Percentiles rank a stretch among this genome's conserved stretches.
Conservation (phyloP, 2,888 invertebrate genomes). For the Drosophila pegasa region DNA sequence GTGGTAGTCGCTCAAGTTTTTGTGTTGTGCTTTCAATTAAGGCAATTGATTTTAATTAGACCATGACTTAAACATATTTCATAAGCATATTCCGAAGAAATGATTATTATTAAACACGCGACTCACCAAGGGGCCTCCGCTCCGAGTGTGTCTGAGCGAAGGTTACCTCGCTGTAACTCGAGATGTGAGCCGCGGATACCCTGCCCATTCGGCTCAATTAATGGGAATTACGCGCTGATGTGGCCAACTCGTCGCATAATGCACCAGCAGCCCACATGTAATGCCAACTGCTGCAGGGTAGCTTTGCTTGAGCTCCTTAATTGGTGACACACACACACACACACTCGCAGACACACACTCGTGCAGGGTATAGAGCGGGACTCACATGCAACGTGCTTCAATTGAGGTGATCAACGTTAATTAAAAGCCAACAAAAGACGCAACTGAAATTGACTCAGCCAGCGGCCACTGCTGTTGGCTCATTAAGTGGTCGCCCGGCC, state of each 20-base stretch:
- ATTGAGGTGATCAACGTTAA: slow-evolving; percentile 84
- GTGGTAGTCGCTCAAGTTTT: slow-evolving; percentile 39
- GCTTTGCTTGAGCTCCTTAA: slow-evolving; percentile 65
- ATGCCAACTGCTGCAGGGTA: slow-evolving; percentile 71
- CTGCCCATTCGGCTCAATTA: slow-evolving; percentile 70
- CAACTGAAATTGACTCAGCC: slow-evolving; percentile 44
- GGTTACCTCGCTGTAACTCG: slow-evolving; percentile 70
- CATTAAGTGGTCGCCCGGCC: slow-evolving; percentile 57
- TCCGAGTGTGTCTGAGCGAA: slow-evolving; percentile 22
- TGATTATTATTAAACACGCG: slow-evolving; percentile 80
- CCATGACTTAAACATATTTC: slow-evolving; percentile 71
- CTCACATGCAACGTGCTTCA: slow-evolving; percentile 76
- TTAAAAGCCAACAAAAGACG: slow-evolving; percentile 78
- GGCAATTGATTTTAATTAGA: slow-evolving; percentile 81
- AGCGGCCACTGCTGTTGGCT: slow-evolving; percentile 35
- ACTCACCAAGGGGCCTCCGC: slow-evolving; percentile 51
- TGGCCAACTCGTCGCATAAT: slow-evolving; percentile 68
- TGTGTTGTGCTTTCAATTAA: slow-evolving; percentile 76
- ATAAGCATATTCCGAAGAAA: slow-evolving; percentile 68
- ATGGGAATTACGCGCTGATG: slow-evolving; percentile 67
- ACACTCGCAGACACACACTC: background rate
- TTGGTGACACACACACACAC: slow-evolving; percentile 57
- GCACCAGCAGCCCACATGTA: slow-evolving; percentile 75
- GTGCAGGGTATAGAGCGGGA: slow-evolving; percentile 30
- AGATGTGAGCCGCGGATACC: slow-evolving; percentile 53